Base-by-base conservation (phyloP, 2,113 vertebrate species). In the Xenus cinereus region DNA sequence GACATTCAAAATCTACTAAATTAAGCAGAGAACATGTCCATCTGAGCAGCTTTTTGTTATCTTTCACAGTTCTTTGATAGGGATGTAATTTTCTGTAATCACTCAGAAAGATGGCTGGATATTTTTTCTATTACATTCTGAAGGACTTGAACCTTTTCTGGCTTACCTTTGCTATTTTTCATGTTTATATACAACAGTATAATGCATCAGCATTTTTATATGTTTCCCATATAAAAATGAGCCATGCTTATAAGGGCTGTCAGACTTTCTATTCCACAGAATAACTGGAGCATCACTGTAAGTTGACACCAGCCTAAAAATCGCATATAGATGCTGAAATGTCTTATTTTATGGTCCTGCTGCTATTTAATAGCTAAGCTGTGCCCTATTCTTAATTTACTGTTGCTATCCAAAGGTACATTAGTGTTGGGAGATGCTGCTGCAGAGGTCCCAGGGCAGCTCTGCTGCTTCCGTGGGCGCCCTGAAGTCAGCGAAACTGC, bases 171-270 rank as follows among this genome's bases (percentile, higher is more conserved):
- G 94, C 95, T 93, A 83, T 96, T 97, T 96, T 96, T 97, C 91
- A 91, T 96, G 94, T 95, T 96, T 97, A 97, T 97, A 96, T 95
- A 96, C 87, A 95, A 94, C 77, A 79, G 87, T 87, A 87, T 94
- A 97, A 96, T 79, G 75, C 93, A 97, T 97, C 96, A 97, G 96
- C 96, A 96, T 96, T 97, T 95, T 97, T 96, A 96, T 95, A 76
- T 45, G 4, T 95, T 96, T 91, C 93, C 50, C 62, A 32, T 97
- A 95, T 95, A 96, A 96, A 95, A 96, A 94, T 93, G 94, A 96
- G 74, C 89, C 77, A 48, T 82, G 74, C 94, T 91, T 95, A 83
- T 89, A 84, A 89, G 94, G 73, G 71, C 89, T 96, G 93, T 94
- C 96, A 97, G 84, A 57, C 91, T 94, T 96, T 59, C 96, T 94